phyloP scores from a whole-genome alignment of 2,797 vertebrate genomes.

The Eidolon dupreanum region DNA sequence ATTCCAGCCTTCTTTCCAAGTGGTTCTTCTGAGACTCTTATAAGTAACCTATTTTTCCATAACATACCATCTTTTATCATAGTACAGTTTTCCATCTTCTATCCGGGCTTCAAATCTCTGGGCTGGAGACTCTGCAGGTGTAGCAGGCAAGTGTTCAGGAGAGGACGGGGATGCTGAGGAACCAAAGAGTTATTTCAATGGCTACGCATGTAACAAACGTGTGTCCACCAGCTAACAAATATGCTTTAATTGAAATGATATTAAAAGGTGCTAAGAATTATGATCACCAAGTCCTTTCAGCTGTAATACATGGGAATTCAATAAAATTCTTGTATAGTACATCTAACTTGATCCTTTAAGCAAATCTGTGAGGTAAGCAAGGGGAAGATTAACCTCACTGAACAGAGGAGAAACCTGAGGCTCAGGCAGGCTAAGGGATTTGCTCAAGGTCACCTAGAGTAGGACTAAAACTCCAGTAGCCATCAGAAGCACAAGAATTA shows the following conservation, averaged over 20 bases:
- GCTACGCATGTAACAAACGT: background rate
- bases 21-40: background rate
- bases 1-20: background rate
- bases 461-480: background rate
- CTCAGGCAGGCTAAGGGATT: background rate
- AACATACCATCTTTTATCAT: slow-evolving; percentile 97
- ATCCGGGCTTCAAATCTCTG: slow-evolving; percentile 98
- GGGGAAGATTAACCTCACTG: background rate
- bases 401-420: background rate
- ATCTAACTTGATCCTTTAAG: background rate
- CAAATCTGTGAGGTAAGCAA: background rate
- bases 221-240: background rate
- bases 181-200: slow-evolving; percentile 49
- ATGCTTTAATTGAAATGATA: background rate
- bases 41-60: background rate
- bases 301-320: background rate
- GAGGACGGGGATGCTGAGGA: slow-evolving; percentile 94
- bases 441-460: background rate
- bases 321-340: background rate
- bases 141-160: slow-evolving; percentile 93
- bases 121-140: slow-evolving; percentile 93
- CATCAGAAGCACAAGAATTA: background rate
- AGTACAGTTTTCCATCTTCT: slow-evolving; percentile 99
- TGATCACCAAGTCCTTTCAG: background rate
- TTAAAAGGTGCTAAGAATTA: background rate